phyloP scores from a whole-genome alignment of 1,140 invertebrate genomes.

The Mercenaria mercenaria region DNA sequence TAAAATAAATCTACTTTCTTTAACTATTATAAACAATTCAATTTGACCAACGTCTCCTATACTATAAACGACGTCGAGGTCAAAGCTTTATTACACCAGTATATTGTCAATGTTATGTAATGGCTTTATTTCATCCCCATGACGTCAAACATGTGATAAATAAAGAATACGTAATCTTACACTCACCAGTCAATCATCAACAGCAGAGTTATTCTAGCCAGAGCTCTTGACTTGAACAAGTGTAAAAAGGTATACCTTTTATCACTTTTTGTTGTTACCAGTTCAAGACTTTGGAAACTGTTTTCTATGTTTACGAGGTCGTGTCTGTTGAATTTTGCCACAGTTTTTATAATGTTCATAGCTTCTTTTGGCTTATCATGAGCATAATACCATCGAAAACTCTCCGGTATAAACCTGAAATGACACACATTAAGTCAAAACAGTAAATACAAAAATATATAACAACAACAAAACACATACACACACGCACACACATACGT shows the following conservation, averaged over 20 bases:
- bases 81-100: too few relatives aligned
- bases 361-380: not conserved
- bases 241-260: constrained; percentile 27
- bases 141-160: too few relatives aligned
- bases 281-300: not conserved
- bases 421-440: not conserved
- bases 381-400: constrained; percentile 43
- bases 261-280: not conserved
- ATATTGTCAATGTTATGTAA: too few relatives aligned
- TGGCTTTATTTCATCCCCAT: too few relatives aligned
- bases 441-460: not conserved
- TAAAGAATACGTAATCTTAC: not conserved
- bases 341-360: not conserved
- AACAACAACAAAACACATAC: too few relatives aligned
- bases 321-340: not conserved
- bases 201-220: not conserved
- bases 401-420: constrained; percentile 32
- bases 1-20: too few relatives aligned
- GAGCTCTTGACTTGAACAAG: constrained; percentile 7
- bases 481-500: too few relatives aligned
- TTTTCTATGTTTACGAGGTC: not conserved
- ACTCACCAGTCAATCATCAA: constrained; percentile 20
- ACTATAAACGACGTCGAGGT: too few relatives aligned
- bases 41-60: too few relatives aligned
- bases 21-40: too few relatives aligned